Conservation (phyloP, 2,888 invertebrate genomes). For the Smittia aterrima region DNA sequence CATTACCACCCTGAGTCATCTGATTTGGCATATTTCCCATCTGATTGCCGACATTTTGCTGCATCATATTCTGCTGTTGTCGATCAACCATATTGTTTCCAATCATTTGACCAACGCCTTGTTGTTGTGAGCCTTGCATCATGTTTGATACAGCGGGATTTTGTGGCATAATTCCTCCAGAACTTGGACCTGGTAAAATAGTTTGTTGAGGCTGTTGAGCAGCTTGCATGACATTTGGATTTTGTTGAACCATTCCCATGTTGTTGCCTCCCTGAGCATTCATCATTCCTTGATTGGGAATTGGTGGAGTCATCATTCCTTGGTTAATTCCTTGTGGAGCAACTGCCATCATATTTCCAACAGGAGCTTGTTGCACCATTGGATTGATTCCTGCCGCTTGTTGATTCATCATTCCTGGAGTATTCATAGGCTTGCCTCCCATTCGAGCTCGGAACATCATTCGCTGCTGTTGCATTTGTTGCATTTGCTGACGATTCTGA, state of each 20-base stretch:
- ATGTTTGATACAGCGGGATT: constrained; percentile 46
- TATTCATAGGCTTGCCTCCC: constrained; percentile 44
- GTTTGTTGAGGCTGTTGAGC: constrained; percentile 43
- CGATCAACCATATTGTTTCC: neutral
- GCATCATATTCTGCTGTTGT: constrained; percentile 31
- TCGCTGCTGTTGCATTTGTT: constrained; percentile 51
- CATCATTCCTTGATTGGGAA: constrained; percentile 44
- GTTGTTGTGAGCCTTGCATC: constrained; percentile 44
- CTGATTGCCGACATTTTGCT: constrained; percentile 35
- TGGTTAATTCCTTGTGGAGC: constrained; percentile 47
- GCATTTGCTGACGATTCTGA: constrained; percentile 50
- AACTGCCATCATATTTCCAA: constrained; percentile 51
- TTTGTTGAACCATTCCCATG: constrained; percentile 48
- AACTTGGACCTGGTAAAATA: neutral
- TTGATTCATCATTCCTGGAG: constrained; percentile 46
- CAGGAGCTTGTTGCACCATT: constrained; percentile 47
- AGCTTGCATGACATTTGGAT: constrained; percentile 43
- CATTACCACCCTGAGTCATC: constrained; percentile 56
- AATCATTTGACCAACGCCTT: constrained; percentile 26
- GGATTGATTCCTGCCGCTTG: constrained; percentile 46
- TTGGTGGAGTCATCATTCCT: neutral
- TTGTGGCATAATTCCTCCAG: constrained; percentile 49
- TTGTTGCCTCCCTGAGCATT: constrained; percentile 49
- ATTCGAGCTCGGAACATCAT: constrained; percentile 44
- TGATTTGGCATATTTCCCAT: constrained; percentile 48